A percentile compares a stretch with the other conserved stretches of the same genome.
Evolutionary conservation across 2,797 vertebrate genomes (phyloP).

Genomic region (Siniperca scherzeri): DNA sequence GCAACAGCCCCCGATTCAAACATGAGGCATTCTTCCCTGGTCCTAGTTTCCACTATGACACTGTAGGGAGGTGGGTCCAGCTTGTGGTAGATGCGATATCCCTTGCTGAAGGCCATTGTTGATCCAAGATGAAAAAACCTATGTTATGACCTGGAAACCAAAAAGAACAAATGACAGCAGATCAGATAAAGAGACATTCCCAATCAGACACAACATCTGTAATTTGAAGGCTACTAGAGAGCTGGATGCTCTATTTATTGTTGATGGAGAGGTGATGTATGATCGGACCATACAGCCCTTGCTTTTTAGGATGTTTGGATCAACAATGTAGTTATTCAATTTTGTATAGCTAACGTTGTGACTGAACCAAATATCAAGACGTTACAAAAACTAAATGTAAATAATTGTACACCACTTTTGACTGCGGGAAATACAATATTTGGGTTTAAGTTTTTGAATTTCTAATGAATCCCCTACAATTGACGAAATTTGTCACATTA

Average conservation of each 20-base stretch:
- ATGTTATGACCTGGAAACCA: slow-evolving; percentile 69
- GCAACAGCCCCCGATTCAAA: slow-evolving; percentile 98
- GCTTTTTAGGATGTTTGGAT: not conserved
- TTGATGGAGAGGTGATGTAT: not conserved
- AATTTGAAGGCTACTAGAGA: not conserved
- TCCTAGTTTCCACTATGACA: slow-evolving; percentile 94
- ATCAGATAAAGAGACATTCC: not conserved
- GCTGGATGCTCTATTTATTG: not conserved
- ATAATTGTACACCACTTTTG: not conserved
- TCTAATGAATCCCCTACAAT: not conserved
- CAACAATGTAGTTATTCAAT: not conserved
- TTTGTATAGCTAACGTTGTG: not conserved
- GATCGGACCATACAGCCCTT: not conserved
- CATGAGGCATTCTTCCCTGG: slow-evolving; percentile 96
- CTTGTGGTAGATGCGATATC: slow-evolving; percentile 97
- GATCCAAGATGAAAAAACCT: slow-evolving; percentile 69
- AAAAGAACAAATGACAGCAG: slow-evolving; percentile 2
- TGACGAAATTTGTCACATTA: not conserved
- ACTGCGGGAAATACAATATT: not conserved
- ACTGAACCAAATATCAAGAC: not conserved
- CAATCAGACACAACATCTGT: slow-evolving; percentile 16
- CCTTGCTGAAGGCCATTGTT: slow-evolving; percentile 98
- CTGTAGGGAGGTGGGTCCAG: slow-evolving; percentile 97
- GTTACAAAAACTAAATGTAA: not conserved
- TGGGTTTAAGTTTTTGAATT: not conserved